These are phyloP conservation scores for Opisthograptis luteolata DNA, from an alignment of 2,888 invertebrate genomes.

Conservation along the genomic window DNA sequence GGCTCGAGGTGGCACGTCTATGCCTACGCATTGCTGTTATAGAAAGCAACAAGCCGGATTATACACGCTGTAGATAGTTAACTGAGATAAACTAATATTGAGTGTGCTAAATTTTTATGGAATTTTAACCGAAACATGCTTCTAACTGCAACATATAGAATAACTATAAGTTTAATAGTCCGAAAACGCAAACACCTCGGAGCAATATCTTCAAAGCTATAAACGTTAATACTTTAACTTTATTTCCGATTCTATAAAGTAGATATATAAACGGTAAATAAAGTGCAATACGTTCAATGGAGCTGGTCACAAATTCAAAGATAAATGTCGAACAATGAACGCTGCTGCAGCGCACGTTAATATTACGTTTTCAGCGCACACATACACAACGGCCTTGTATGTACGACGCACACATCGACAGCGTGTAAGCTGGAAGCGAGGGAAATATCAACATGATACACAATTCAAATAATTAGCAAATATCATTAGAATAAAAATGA, in stretches of 20 bases:
- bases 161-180: background rate
- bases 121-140: no score
- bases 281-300: background rate
- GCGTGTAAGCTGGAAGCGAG: no score
- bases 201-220: background rate
- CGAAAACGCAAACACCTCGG: background rate
- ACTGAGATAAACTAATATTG: no score
- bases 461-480: no score
- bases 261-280: no score
- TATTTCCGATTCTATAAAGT: background rate
- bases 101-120: no score
- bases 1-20: background rate
- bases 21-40: background rate
- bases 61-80: no score
- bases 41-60: background rate
- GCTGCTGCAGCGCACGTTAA: background rate
- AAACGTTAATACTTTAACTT: background rate
- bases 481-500: no score
- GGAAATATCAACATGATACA: no score
- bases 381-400: background rate
- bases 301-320: constrained; percentile 1
- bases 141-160: no score
- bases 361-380: background rate
- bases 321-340: constrained; percentile 5
- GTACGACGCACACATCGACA: no score